Percentiles rank a stretch among this genome's conserved stretches.
Conservation (phyloP, 2,113 vertebrate species). For the Oryzias curvinotus region DNA sequence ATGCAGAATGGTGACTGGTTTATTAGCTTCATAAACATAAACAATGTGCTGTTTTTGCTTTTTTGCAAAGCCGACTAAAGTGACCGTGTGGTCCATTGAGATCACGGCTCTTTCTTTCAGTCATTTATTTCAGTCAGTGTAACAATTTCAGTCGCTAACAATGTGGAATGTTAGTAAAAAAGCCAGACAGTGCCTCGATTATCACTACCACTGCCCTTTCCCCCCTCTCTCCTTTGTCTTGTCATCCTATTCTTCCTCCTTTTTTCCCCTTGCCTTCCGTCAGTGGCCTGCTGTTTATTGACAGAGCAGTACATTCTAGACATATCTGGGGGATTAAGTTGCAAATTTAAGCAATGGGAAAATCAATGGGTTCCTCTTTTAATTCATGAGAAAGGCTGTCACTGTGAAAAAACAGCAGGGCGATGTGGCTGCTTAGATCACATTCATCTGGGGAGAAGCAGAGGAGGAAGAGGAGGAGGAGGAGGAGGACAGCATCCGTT, state of each 20-base stretch:
- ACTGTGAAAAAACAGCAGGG: conserved; percentile 54
- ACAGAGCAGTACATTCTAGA: conserved; percentile 67
- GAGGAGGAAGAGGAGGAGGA: conserved; percentile 21
- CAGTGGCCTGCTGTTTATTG: conserved; percentile 62
- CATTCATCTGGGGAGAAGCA: conserved; percentile 60
- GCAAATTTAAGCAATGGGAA: conserved; percentile 77
- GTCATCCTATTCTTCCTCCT: conserved; percentile 46
- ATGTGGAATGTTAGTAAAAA: conserved; percentile 26
- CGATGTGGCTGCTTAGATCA: conserved; percentile 60
- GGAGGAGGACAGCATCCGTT: conserved; percentile 54
- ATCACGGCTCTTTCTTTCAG: conserved; percentile 49
- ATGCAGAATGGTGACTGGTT: conserved; percentile 61
- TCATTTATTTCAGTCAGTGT: conserved; percentile 38
- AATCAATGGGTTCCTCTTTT: conserved; percentile 77
- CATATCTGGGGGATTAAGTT: conserved; percentile 74
- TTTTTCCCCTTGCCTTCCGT: conserved; percentile 31
- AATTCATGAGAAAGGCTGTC: conserved; percentile 76
- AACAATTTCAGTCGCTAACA: conserved; percentile 23
- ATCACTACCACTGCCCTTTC: conserved; percentile 27
- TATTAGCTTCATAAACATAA: conserved; percentile 66
- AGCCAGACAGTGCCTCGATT: conserved; percentile 32
- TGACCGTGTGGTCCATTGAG: conserved; percentile 13
- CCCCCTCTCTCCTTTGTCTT: conserved; percentile 49
- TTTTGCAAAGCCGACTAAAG: conserved; percentile 32
- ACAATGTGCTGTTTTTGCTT: conserved; percentile 44